Conservation (phyloP, 2,113 vertebrate genomes). For the Nycticebus coucang region DNA sequence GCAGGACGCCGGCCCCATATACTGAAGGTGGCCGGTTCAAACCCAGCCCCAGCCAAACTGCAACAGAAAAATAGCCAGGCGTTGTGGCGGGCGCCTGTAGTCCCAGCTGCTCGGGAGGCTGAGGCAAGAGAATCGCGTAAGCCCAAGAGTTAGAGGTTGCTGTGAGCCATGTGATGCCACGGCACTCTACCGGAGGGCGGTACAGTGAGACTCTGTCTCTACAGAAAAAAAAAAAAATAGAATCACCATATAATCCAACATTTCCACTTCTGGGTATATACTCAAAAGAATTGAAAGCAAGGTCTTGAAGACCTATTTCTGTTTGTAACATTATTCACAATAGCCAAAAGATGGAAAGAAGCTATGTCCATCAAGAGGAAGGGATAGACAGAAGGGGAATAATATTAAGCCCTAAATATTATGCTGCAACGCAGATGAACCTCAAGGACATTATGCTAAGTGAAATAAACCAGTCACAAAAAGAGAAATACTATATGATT, state of each 20-base stretch:
- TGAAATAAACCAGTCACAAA: not conserved
- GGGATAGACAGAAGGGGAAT: not conserved
- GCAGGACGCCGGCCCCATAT: no score
- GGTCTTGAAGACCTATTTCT: not conserved
- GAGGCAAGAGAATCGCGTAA: no score
- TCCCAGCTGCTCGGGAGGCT: no score
- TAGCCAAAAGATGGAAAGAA: not conserved
- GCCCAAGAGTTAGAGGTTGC: no score
- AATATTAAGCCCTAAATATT: not conserved
- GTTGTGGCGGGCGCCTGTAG: no score
- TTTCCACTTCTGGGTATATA: not conserved
- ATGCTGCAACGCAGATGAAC: not conserved
- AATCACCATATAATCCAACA: not conserved
- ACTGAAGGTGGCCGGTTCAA: no score
- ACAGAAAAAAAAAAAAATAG: not conserved
- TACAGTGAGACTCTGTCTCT: no score
- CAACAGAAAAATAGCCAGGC: no score
- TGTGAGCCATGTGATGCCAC: no score
- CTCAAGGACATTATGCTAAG: not conserved
- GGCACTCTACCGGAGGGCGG: no score
- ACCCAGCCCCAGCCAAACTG: no score
- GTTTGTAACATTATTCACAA: not conserved
- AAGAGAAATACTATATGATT: not conserved
- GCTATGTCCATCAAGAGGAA: not conserved
- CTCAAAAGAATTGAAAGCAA: not conserved